Evolutionary conservation across 2,888 invertebrate species (phyloP).

Genomic region (Volucella bombylans): DNA sequence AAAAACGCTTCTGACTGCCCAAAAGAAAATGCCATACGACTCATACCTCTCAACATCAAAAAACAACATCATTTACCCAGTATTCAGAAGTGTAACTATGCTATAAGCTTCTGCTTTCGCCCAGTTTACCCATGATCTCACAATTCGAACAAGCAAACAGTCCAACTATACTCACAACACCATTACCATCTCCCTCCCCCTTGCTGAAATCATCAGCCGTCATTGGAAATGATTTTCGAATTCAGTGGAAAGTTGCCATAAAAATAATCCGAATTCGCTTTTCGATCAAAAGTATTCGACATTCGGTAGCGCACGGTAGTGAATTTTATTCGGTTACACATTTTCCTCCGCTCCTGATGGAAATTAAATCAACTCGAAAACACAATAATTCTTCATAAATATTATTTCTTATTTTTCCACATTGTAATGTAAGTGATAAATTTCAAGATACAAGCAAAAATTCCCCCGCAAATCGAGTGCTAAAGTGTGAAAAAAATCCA

Average conservation of each 20-base stretch:
- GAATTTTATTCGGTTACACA: constrained; percentile 7
- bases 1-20: too few relatives aligned
- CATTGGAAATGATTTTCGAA: constrained; percentile 54
- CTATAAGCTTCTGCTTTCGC: constrained; percentile 26
- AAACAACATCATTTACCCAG: neutral
- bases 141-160: constrained; percentile 30
- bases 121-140: constrained; percentile 34
- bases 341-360: constrained; percentile 78
- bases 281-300: constrained; percentile 65
- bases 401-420: constrained; percentile 27
- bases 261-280: constrained; percentile 46
- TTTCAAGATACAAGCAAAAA: constrained; percentile 9
- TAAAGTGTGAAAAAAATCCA: constrained; percentile 2
- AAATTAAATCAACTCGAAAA: constrained; percentile 77
- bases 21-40: too few relatives aligned
- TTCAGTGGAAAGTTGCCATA: constrained; percentile 53
- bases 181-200: neutral
- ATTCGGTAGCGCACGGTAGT: constrained; percentile 53
- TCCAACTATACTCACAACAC: neutral
- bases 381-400: constrained; percentile 62
- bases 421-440: constrained; percentile 67
- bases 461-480: neutral
- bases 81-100: neutral
- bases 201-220: neutral
- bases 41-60: neutral